Conservation (phyloP, 1,140 invertebrate genomes). For the Zaprionus nigranus region DNA sequence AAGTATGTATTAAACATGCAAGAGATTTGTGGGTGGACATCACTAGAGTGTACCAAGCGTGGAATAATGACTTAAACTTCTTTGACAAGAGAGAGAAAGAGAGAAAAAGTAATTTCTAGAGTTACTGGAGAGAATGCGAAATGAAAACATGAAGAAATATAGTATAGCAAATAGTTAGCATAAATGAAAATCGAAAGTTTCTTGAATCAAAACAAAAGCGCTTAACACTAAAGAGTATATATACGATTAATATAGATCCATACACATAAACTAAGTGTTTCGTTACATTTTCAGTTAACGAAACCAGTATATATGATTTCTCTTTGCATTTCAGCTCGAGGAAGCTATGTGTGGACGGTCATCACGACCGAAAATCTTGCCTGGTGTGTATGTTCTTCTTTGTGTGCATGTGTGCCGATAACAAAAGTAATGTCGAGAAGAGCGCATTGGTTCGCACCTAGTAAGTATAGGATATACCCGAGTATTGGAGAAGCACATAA, state of each 20-base stretch:
- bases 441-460: slow-evolving; percentile 52
- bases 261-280: slow-evolving; percentile 55
- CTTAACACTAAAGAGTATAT: slow-evolving; percentile 46
- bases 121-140: slow-evolving; percentile 2
- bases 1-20: slow-evolving; percentile 22
- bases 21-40: slow-evolving; percentile 8
- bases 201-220: slow-evolving; percentile 75
- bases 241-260: slow-evolving; percentile 44
- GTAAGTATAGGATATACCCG: slow-evolving; percentile 49
- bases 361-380: slow-evolving; percentile 44
- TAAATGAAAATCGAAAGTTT: slow-evolving; percentile 59
- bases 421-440: slow-evolving; percentile 53
- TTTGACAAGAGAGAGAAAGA: slow-evolving; percentile 3
- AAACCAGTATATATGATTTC: slow-evolving; percentile 52
- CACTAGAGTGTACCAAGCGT: slow-evolving; percentile 11
- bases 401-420: slow-evolving; percentile 19
- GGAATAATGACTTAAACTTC: neutral
- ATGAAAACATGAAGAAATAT: slow-evolving; percentile 22
- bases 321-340: slow-evolving; percentile 33
- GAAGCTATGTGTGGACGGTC: slow-evolving; percentile 50
- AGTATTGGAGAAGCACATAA: slow-evolving; percentile 27
- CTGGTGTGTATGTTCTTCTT: slow-evolving; percentile 31
- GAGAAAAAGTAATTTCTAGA: slow-evolving; percentile 8
- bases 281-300: slow-evolving; percentile 14
- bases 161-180: slow-evolving; percentile 53